A percentile compares a stretch with the other conserved stretches of the same genome.
Evolutionary conservation across 2,888 invertebrate species (phyloP).

Genomic region (Cabera pusaria): DNA sequence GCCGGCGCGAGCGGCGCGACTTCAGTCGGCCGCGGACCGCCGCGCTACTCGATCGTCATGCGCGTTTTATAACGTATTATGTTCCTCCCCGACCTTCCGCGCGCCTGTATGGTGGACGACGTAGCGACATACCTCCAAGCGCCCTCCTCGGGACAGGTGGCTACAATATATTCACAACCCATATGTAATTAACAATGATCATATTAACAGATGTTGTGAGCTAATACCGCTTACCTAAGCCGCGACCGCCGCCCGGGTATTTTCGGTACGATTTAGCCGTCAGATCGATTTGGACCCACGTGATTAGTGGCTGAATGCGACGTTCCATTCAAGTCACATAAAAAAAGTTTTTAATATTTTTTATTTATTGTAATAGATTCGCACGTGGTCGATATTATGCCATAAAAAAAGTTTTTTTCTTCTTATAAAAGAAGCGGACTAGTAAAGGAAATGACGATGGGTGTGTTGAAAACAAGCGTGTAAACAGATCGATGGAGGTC

Average conservation of each 20-base stretch:
- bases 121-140: conserved; percentile 97
- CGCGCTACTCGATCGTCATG: conserved; percentile 79
- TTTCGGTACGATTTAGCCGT: conserved; percentile 72
- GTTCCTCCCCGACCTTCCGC: conserved; percentile 96
- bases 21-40: conserved; percentile 80
- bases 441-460: conserved; percentile 35
- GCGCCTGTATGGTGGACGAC: conserved; percentile 98
- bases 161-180: conserved; percentile 81
- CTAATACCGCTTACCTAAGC: conserved; percentile 77
- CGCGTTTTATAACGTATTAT: conserved; percentile 84
- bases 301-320: conserved; percentile 54
- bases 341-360: conserved; percentile 4
- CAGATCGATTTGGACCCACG: conserved; percentile 64
- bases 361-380: conserved; percentile 2
- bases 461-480: conserved; percentile 60
- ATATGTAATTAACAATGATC: conserved; percentile 84
- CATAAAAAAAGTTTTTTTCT: conserved; percentile 17
- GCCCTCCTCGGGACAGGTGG: conserved; percentile 97
- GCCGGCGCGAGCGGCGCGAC: conserved; percentile 44
- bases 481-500: conserved; percentile 75
- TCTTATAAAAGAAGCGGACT: conserved; percentile 19
- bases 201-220: conserved; percentile 84
- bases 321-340: conserved; percentile 22
- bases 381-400: conserved; percentile 22
- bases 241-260: conserved; percentile 80